Base-by-base conservation (phyloP, 2,113 vertebrate species). In the Lepisosteus osseus region DNA sequence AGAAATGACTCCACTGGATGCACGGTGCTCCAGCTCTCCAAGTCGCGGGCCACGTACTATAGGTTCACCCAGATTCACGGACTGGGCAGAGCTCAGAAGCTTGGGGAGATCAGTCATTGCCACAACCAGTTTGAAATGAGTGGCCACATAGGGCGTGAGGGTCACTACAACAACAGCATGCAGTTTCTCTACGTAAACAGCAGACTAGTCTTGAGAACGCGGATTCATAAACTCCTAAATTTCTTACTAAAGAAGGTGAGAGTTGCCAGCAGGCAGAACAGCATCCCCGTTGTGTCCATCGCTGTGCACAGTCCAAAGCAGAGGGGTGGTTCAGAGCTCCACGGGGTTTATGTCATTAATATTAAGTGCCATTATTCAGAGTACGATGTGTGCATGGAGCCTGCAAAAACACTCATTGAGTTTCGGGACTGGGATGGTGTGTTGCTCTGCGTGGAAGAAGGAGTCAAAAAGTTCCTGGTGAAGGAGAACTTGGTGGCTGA, bases 61-160 rank as follows among this genome's bases (percentile, higher is more conserved):
- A 87, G 97, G n/a, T 99, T 99, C 81, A 89, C 93, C 75, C 97
- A 99, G 80, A 95, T 98, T 68, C 94, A 96, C 80, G 88, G 94
- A 55, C 76, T 90, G 12, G 76, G 81, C 11, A 93, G 86, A 77
- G 93, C 94, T 1, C 94, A 96, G 82, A 96, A 95, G 74, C 88
- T 99, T 57, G 74, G 89, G 78, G 94, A 96, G 85, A 84, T 98
- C 70, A 81, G 80, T 55, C 80, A 94, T 85, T 83, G 80, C 0
- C 89, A 78, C 41, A 84, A 83, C 13, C 90, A 86, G 68, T 95
- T 96, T 87, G 87, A 95, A 61, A 82, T 97, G 47, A 86, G 2
- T 1, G 98, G 98, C 14, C 86, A 92, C 81, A 90, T 99, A 47
- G 93, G 96, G 72, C 89, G 80, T 57, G 95, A 97, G 78, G 95